Base-by-base conservation (phyloP, 2,797 vertebrate species). In the Hippoglossus hippoglossus region DNA sequence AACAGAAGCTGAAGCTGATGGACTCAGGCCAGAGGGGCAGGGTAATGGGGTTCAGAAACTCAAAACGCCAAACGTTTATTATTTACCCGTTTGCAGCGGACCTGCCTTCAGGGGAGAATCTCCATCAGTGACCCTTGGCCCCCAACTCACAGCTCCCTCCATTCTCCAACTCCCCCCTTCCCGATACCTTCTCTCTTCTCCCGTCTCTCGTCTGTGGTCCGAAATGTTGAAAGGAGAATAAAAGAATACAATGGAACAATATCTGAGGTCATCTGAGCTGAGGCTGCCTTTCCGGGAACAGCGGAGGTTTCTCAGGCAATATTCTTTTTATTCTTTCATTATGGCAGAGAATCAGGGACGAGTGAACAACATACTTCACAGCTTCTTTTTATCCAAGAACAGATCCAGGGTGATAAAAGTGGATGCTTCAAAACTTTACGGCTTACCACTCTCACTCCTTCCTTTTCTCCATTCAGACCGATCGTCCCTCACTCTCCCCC, bases 31-130 rank as follows among this genome's bases (percentile, higher is more conserved):
- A 41, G 71, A 64, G 44, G 52, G 44, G 41, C 41, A 44, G 41
- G 16, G 54, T 67, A 44, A 26, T 57, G 58, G 71, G 55, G 63
- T 52, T 74, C 58, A 67, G 89, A 86, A 89, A 89, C 71, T 75
- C 68, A 75, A 86, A 85, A 84, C 72, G 46, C 36, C 65, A 78
- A 87, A 68, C 78, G 79, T 91, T 91, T 91, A 82, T 89, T 86
- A 87, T 90, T 84, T 71, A 74, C 82, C 62, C 5, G 22, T 86
- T 90, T 77, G 58, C 76, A 64, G 81, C 19, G 19, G 79, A 82
- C 61, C 75, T 83, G 84, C 90, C 89, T 91, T 82, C 61, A 76
- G 89, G 87, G 82, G 77, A 84, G 81, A 80, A 73, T 89, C 82
- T 75, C 75, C 85, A 79, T 53, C 66, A 13, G 61, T 82, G 72